Percentiles rank a stretch among this genome's conserved stretches.
phyloP scores from a whole-genome alignment of 1,140 invertebrate genomes.

The Drusus annulatus region DNA sequence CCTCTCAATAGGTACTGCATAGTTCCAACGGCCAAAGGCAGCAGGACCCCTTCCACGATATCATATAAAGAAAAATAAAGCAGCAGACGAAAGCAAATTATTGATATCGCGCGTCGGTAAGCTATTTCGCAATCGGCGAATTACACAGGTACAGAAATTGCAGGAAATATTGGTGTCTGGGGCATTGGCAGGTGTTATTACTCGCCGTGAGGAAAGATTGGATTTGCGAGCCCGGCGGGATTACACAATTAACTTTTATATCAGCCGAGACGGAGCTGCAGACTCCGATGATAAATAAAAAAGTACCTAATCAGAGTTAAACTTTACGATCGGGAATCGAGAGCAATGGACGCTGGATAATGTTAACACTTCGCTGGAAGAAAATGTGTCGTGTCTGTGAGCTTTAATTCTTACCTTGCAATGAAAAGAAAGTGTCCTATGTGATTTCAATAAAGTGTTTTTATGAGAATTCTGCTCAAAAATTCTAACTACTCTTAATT shows the following conservation, averaged over 20 bases:
- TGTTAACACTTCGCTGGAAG: too few species aligned
- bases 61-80: too few species aligned
- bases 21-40: too few species aligned
- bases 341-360: background rate
- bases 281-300: slow-evolving; percentile 2
- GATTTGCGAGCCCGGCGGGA: slow-evolving; percentile 9
- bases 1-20: too few species aligned
- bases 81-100: too few species aligned
- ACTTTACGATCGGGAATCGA: background rate
- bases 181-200: background rate
- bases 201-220: background rate
- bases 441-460: too few species aligned
- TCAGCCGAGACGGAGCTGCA: background rate
- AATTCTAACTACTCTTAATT: too few species aligned
- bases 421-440: too few species aligned
- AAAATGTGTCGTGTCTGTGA: too few species aligned
- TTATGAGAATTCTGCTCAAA: too few species aligned
- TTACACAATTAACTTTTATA: slow-evolving; percentile 6
- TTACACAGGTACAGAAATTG: slow-evolving; percentile 3
- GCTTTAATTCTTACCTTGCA: too few species aligned
- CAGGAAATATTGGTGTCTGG: slow-evolving; percentile 7
- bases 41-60: too few species aligned
- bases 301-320: slow-evolving; percentile 12
- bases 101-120: background rate
- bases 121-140: slow-evolving; percentile 3